phyloP scores from a whole-genome alignment of 2,797 vertebrate species.

The Girardinus metallicus region DNA sequence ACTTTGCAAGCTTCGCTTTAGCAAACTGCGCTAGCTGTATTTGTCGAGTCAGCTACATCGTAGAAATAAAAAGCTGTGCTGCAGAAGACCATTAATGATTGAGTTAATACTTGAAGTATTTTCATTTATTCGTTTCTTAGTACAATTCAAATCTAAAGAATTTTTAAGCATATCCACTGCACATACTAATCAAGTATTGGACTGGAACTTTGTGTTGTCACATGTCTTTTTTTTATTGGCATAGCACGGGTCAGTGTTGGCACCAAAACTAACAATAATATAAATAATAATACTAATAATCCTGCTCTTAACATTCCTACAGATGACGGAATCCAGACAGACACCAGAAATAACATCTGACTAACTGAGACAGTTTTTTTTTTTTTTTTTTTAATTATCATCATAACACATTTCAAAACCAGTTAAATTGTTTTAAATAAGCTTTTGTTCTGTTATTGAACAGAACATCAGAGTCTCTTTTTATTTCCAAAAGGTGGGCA shows the following conservation, averaged over 20 bases:
- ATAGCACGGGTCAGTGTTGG: slow-evolving; percentile 6
- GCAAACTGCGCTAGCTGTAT: not conserved
- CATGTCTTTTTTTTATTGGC: not conserved
- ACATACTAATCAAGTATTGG: not conserved
- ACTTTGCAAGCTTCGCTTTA: not conserved
- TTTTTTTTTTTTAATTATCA: slow-evolving; percentile 1
- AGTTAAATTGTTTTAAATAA: slow-evolving; percentile 13
- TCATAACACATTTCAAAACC: slow-evolving; percentile 9
- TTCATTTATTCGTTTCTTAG: not conserved
- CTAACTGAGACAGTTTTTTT: slow-evolving; percentile 4
- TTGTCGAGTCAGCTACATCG: too few relatives aligned
- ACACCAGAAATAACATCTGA: not conserved
- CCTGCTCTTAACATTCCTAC: not conserved
- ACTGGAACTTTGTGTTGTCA: not conserved
- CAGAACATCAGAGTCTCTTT: slow-evolving; percentile 32
- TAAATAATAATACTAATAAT: not conserved
- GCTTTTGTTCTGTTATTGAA: slow-evolving; percentile 19
- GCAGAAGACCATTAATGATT: not conserved
- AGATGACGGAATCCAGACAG: slow-evolving; percentile 23
- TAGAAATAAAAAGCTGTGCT: not conserved
- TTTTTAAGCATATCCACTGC: not conserved
- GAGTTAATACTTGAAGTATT: not conserved
- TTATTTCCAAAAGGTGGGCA: slow-evolving; percentile 42
- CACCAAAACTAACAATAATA: not conserved
- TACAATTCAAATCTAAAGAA: not conserved